Percentiles rank a stretch among this genome's conserved stretches.
Evolutionary conservation across 2,797 vertebrate species (phyloP).

Genomic region (Spondyliosoma cantharus): DNA sequence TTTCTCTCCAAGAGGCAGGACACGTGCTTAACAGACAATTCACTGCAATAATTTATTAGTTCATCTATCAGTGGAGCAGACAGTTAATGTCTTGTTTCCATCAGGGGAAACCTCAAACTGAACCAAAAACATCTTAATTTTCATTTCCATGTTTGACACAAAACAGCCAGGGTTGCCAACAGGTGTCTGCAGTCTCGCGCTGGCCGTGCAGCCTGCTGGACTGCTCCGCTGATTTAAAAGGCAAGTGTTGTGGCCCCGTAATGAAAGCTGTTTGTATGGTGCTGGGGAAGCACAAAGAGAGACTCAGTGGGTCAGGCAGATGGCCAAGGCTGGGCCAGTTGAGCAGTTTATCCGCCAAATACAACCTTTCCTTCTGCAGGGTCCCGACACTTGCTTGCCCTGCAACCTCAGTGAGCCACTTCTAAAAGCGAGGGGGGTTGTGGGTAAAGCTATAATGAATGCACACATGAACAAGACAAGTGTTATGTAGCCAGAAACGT

Average conservation of each 20-base stretch:
- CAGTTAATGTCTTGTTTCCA: not conserved
- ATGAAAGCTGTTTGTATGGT: constrained; percentile 72
- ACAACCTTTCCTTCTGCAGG: constrained; percentile 72
- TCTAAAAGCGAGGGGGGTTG: constrained; percentile 20
- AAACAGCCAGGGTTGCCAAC: constrained; percentile 38
- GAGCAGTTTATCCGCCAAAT: constrained; percentile 72
- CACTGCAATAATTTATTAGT: not conserved
- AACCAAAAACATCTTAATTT: constrained; percentile 7
- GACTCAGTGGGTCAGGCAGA: constrained; percentile 78
- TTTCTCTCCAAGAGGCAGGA: constrained; percentile 6
- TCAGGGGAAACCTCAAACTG: not conserved
- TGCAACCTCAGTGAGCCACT: constrained; percentile 62
- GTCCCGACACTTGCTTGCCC: constrained; percentile 55
- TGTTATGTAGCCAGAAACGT: constrained; percentile 16
- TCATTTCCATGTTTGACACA: not conserved
- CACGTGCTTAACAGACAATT: not conserved
- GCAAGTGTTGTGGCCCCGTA: constrained; percentile 68
- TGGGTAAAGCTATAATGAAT: constrained; percentile 26
- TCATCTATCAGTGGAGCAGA: not conserved
- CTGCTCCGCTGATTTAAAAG: constrained; percentile 64
- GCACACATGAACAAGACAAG: constrained; percentile 30
- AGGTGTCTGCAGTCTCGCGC: constrained; percentile 52
- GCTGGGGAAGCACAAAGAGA: constrained; percentile 70
- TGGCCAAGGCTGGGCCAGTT: constrained; percentile 69
- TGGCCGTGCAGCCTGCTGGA: constrained; percentile 56